A percentile compares a stretch with the other conserved stretches of the same genome.
Evolutionary conservation across 2,113 vertebrate genomes (phyloP).

Genomic region (Hystrix cristata): DNA sequence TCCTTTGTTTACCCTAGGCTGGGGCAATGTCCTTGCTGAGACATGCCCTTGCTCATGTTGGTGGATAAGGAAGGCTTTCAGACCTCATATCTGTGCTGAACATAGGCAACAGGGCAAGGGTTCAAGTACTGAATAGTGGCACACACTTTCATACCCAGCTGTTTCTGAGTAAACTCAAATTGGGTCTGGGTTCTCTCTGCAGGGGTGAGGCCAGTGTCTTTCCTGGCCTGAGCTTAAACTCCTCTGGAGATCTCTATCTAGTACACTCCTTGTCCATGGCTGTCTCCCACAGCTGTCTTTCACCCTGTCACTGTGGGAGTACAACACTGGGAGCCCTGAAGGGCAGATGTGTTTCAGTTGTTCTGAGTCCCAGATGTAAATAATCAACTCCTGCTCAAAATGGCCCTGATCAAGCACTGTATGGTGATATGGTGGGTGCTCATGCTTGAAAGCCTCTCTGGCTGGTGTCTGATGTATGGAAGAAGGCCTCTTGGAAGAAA

Average conservation of each 20-base stretch:
- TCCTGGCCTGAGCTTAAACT: not conserved
- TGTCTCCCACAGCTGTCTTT: not conserved
- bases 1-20: not conserved
- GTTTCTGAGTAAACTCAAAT: not conserved
- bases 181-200: not conserved
- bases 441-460: not conserved
- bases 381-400: not conserved
- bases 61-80: not conserved
- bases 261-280: not conserved
- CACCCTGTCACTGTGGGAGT: not conserved
- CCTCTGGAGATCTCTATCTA: not conserved
- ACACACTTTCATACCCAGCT: not conserved
- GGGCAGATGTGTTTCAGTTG: not conserved
- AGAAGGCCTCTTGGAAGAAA: not conserved
- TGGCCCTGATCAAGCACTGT: not conserved
- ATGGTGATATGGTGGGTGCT: not conserved
- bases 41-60: not conserved
- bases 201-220: not conserved
- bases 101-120: not conserved
- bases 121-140: not conserved
- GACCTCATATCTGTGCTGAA: not conserved
- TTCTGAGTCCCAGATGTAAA: not conserved
- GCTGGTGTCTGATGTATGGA: not conserved
- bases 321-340: not conserved
- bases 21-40: not conserved